Evolutionary conservation across 2,888 invertebrate genomes (phyloP), one percentile per base, ranked within the genome.

Genomic region (Matsumyia berberina): DNA sequence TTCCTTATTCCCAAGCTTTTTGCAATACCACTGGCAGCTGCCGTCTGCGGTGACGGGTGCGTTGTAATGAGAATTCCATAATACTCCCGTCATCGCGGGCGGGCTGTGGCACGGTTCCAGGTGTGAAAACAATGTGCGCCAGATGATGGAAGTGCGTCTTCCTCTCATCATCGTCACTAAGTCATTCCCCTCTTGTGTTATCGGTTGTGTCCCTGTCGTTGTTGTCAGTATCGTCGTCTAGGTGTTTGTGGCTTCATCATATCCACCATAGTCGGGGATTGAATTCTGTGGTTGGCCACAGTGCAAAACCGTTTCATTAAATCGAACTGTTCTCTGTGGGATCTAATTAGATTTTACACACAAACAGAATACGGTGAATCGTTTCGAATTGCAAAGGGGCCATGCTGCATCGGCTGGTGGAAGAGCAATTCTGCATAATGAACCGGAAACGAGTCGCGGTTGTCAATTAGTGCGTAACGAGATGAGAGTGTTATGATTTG

Each of bases 221-320:
- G 60, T 19, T 7, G 12, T n/a, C 8, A n/a, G 24, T 46, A 49
- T 33, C 29, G 49, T 51, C n/a, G 58, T 51, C 58, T 58, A 51
- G 15, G 31, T 53, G 66, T 66, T 42, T 49, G 70, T 51, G 64
- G 72, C 33, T 31, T 64, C 57, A 42, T 31, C 5, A 17, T 49
- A 24, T 49, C 49, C 37, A 19, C 17, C 5, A 66, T 31, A 37
- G 29, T 8, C 17, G 62, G 60, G 31, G 33, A 69, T 81, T 77
- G 55, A 77, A 70, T 70, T 69, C 46, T n/a, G 64, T 29, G 58
- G 76, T 57, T 24, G 5, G 58, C 81, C 70, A 15, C 76, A 70
- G 51, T 42, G 46, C 42, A 69, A 76, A 69, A 69, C 69, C 77
- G 51, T 49, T 77, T 70, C 64, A 70, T 81, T 81, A 77, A 77